Evolutionary conservation across 1,140 invertebrate species (phyloP), one percentile per base, ranked within the genome.

Genomic region (Danaus melanippus): DNA sequence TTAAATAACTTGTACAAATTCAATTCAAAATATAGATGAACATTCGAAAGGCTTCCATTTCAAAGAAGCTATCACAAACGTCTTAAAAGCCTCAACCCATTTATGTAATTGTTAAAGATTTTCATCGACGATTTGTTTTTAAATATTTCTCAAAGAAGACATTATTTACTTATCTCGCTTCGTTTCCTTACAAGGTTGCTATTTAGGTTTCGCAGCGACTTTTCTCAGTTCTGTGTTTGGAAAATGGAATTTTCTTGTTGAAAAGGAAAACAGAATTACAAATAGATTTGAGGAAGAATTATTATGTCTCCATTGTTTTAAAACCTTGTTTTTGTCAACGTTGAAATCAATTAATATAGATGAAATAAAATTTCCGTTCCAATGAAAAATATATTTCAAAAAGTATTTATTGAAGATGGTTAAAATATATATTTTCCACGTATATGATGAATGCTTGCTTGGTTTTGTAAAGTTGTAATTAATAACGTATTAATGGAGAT

Each of bases 191-290:
- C 79, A 81, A 79, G 77, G 79, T 32, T 32, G 21, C 21, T 81
- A 82, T 82, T 84, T 84, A 81, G 74, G 77, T 75, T 32, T 59
- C 71, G 71, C 71, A 73, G 77, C 76, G 79, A 73, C 76, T 77
- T 71, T 78, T 79, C 69, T 56, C 75, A 62, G 73, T 78, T 78
- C 76, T 78, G 74, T 82, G 72, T 82, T 84, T 70, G 68, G 70
- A 76, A 80, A 84, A 84, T 84, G 81, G 81, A 82, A 73, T 82
- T 82, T 84, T 79, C 77, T 74, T 84, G 81, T 84, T 71, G 70
- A 66, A 68, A 64, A 50, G 70, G 66, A 55, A 69, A 66, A 67
- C 63, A 69, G 75, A 70, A 82, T 82, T 79, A 69, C 76, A 74
- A 79, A 82, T 80, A 67, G 73, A 74, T 84, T 71, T 62, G 17